Evolutionary conservation across 2,797 vertebrate genomes (phyloP).

Genomic region (Fistularia commersonii): DNA sequence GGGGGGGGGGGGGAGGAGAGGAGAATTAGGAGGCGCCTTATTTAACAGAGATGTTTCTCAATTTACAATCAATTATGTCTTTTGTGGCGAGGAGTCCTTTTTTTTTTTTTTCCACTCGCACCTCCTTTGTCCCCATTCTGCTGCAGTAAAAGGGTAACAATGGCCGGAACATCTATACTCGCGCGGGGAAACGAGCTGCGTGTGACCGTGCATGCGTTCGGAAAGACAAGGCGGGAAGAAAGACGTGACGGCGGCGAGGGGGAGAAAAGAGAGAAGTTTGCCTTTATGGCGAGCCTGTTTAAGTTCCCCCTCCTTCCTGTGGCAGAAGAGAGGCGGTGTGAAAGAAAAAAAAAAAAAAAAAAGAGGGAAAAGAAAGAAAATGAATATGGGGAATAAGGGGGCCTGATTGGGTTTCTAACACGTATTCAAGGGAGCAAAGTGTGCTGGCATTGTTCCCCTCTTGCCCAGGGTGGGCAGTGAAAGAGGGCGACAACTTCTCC

Average conservation of each 20-base stretch:
- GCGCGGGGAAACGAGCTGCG: slow-evolving; percentile 13
- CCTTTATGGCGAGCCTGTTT: slow-evolving; percentile 42
- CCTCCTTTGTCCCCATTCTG: slow-evolving; percentile 34
- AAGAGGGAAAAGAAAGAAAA: slow-evolving; percentile 37
- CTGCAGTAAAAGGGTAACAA: slow-evolving; percentile 43
- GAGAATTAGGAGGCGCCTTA: slow-evolving; percentile 42
- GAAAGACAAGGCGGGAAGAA: slow-evolving; percentile 47
- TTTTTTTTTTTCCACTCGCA: slow-evolving; percentile 23
- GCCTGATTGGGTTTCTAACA: slow-evolving; percentile 74
- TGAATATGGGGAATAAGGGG: slow-evolving; percentile 56
- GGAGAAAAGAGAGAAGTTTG: slow-evolving; percentile 49
- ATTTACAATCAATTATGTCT: slow-evolving; percentile 84
- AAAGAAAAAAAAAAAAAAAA: slow-evolving; percentile 36
- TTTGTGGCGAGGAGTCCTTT: slow-evolving; percentile 33
- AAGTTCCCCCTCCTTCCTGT: slow-evolving; percentile 14
- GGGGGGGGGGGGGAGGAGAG: background rate
- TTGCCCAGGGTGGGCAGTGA: slow-evolving; percentile 47
- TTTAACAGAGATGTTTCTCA: slow-evolving; percentile 79
- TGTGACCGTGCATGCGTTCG: slow-evolving; percentile 19
- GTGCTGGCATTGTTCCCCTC: slow-evolving; percentile 64
- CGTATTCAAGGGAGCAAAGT: slow-evolving; percentile 66
- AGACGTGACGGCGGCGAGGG: slow-evolving; percentile 23
- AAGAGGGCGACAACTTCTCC: slow-evolving; percentile 60
- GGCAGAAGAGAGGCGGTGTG: slow-evolving; percentile 32
- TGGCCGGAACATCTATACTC: slow-evolving; percentile 30